Percentiles rank a stretch among this genome's conserved stretches.
Evolutionary conservation across 1,140 invertebrate species (phyloP).

Genomic region (Odontomachus brunneus): DNA sequence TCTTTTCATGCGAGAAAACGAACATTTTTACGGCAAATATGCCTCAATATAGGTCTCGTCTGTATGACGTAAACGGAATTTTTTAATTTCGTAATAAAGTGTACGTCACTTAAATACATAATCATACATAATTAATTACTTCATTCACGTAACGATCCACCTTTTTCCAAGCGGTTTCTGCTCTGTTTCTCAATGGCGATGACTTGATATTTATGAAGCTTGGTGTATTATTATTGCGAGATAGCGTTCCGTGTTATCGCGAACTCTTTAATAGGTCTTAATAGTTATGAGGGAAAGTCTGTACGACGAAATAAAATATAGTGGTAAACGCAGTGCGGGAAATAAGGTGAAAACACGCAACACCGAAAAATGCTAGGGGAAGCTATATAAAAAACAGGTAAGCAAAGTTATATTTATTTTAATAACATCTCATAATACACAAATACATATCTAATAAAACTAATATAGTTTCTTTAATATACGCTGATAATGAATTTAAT

Average conservation of each 20-base stretch:
- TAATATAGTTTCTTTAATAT: no score
- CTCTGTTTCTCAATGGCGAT: background rate
- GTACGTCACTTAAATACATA: no score
- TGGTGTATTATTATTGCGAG: constrained; percentile 16
- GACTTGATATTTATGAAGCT: constrained; percentile 15
- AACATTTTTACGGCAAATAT: no score
- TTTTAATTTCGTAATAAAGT: no score
- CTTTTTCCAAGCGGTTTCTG: background rate
- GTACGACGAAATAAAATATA: constrained; percentile 18
- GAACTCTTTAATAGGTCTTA: background rate
- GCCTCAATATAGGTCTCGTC: no score
- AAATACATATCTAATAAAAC: no score
- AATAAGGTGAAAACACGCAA: constrained; percentile 25
- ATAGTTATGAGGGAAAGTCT: background rate
- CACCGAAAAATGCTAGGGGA: background rate
- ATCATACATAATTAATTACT: constrained; percentile 8
- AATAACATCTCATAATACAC: no score
- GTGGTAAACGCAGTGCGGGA: background rate
- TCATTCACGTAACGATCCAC: constrained; percentile 24
- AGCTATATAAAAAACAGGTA: background rate
- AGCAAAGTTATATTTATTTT: background rate
- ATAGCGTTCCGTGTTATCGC: constrained; percentile 14
- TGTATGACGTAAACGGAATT: no score
- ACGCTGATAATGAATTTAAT: no score
- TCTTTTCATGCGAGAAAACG: no score